Evolutionary conservation across 2,797 vertebrate species (phyloP).

Genomic region (Dendrocincla fuliginosa): DNA sequence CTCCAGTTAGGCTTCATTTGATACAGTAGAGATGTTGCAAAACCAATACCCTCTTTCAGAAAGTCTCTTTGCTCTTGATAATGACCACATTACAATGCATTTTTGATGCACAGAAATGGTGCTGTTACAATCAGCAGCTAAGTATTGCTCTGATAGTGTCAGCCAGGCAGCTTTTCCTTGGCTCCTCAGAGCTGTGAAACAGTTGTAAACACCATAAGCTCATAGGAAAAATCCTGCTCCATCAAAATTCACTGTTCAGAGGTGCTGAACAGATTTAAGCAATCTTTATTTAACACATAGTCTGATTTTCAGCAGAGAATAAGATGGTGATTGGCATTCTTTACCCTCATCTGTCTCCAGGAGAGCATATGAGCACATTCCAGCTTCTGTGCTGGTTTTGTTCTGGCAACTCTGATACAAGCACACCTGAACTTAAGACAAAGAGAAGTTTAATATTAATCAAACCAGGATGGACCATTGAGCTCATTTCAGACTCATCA

Average conservation of each 20-base stretch:
- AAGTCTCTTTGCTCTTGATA: conserved; percentile 1
- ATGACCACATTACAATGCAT: neutral
- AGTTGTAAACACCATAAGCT: conserved; percentile 3
- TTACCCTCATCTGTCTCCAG: neutral
- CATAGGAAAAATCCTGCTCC: neutral
- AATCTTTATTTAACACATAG: neutral
- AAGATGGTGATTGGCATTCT: neutral
- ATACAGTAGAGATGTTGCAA: conserved; percentile 15
- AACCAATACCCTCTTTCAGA: conserved; percentile 12
- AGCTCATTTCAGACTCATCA: neutral
- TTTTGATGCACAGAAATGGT: neutral
- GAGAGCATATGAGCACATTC: neutral
- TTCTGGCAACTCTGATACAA: neutral
- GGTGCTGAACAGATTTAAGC: conserved; percentile 32
- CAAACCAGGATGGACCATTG: neutral
- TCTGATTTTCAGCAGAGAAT: neutral
- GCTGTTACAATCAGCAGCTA: neutral
- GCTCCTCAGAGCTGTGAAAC: conserved; percentile 7
- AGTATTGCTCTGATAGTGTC: neutral
- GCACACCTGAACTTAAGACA: neutral
- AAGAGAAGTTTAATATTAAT: neutral
- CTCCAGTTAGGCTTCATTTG: conserved; percentile 45
- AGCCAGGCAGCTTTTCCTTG: conserved; percentile 17
- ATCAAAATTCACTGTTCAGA: conserved; percentile 12
- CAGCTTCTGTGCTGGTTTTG: neutral